Percentiles rank a stretch among this genome's conserved stretches.
Evolutionary conservation across 2,797 vertebrate genomes (phyloP).

Genomic region (Denticeps clupeoides): DNA sequence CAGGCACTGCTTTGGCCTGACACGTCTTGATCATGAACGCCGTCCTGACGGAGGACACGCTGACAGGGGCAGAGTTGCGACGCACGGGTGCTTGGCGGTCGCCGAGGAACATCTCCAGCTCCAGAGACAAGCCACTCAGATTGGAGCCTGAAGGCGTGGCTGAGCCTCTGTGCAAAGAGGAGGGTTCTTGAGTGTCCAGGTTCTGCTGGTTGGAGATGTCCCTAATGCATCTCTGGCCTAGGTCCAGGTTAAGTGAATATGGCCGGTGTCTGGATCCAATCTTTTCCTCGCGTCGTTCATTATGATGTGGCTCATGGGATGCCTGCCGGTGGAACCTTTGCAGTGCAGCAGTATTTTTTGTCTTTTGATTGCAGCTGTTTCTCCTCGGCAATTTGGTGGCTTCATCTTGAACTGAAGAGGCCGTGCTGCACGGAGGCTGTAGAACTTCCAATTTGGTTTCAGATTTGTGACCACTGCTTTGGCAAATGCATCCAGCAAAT

Average conservation of each 20-base stretch:
- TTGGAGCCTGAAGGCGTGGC: slow-evolving; percentile 28
- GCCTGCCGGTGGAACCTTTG: slow-evolving; percentile 52
- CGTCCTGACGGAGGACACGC: slow-evolving; percentile 84
- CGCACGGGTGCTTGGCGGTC: slow-evolving; percentile 66
- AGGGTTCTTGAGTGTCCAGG: slow-evolving; percentile 36
- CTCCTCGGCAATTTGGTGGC: slow-evolving; percentile 31
- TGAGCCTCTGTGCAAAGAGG: slow-evolving; percentile 32
- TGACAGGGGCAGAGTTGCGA: slow-evolving; percentile 88
- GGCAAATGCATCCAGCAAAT: slow-evolving; percentile 31
- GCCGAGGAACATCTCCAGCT: slow-evolving; percentile 59
- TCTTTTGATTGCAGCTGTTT: slow-evolving; percentile 40
- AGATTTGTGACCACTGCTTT: slow-evolving; percentile 26
- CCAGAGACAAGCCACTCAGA: slow-evolving; percentile 39
- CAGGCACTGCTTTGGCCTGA: slow-evolving; percentile 87
- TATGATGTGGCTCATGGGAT: slow-evolving; percentile 46
- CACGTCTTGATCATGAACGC: slow-evolving; percentile 96
- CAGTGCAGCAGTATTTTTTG: slow-evolving; percentile 41
- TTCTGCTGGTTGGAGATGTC: slow-evolving; percentile 62
- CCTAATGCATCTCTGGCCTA: slow-evolving; percentile 54
- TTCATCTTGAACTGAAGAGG: slow-evolving; percentile 20
- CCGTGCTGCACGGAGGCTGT: slow-evolving; percentile 23
- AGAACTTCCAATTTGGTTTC: slow-evolving; percentile 34
- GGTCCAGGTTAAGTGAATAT: slow-evolving; percentile 82
- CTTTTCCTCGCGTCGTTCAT: slow-evolving; percentile 47
- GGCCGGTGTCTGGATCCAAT: slow-evolving; percentile 57